Evolutionary conservation across 2,888 invertebrate species (phyloP), one percentile per base, ranked within the genome.

Genomic region (Taenaris catops): DNA sequence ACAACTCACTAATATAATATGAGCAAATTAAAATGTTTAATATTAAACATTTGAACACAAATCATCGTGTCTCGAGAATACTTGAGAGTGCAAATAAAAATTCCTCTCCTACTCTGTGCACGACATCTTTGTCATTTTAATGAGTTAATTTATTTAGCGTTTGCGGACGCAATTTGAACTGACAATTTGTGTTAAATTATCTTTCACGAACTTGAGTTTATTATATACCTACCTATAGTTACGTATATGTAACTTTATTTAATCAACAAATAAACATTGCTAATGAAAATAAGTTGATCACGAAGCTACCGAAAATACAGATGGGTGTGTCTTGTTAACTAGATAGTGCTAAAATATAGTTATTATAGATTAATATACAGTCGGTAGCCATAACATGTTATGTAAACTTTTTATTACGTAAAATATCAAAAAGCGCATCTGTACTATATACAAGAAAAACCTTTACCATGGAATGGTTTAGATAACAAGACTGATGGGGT

Each of bases 111-210:
- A 28, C 11, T 18, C 12, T 7, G 26, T 28, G 32, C 46, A 46
- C 46, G 46, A 46, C 17, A 17, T 43, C 28, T 36, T 40, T 36
- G 33, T 43, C 18, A 33, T 16, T 25, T 8, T 17, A 18, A 17
- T 29, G 28, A 33, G 25, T 11, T 36, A 43, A 43, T 39, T 39
- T 43, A 36, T 21, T 43, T 43, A 36, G 37, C 41, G 8, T 16
- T 23, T 20, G 27, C 4, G 28, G 29, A 27, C 11, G 24, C 12
- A n/a, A n/a, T n/a, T n/a, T n/a, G n/a, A n/a, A n/a, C 18, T 19
- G 17, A 8, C 18, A 36, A 7, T 18, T 29, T 18, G 23, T 41
- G 41, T 34, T 38, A 41, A 38, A 34, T 26, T 18, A 41, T 34
- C 38, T 41, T 41, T 38, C 29, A 41, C 23, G 29, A 36, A 1